These are phyloP conservation scores for Polypterus bichir DNA, from an alignment of 2,113 vertebrate genomes.

Conservation along the genomic window DNA sequence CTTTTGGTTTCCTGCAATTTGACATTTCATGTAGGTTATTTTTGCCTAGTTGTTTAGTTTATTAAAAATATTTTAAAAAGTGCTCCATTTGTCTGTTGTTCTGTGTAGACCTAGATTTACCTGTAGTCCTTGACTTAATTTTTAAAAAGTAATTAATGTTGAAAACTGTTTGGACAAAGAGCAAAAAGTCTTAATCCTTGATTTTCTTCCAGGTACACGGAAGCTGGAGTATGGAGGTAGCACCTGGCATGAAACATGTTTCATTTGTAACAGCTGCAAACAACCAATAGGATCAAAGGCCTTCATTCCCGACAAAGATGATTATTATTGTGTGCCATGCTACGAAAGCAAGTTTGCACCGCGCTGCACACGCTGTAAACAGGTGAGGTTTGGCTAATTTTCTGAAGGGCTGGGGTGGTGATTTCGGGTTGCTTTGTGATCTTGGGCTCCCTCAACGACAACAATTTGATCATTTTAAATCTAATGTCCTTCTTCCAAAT, in stretches of 20 bases:
- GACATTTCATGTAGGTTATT: no score
- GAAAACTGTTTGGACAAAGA: no score
- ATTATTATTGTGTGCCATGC: conserved; percentile 92
- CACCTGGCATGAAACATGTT: conserved; percentile 93
- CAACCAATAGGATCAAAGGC: conserved; percentile 93
- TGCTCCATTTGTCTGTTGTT: no score
- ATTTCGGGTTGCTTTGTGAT: not conserved
- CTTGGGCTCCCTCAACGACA: not conserved
- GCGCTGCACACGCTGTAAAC: conserved; percentile 91
- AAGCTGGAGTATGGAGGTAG: conserved; percentile 90
- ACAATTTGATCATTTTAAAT: not conserved
- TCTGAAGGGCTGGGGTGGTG: not conserved
- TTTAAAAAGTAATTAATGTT: no score
- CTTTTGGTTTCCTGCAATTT: no score
- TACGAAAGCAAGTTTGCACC: conserved; percentile 96
- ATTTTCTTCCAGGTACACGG: conserved; percentile 60
- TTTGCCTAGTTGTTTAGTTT: no score
- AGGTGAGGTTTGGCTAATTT: conserved; percentile 43
- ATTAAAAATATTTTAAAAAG: no score
- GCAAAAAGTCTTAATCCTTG: no score
- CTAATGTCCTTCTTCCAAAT: not conserved
- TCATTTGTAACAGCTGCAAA: conserved; percentile 88
- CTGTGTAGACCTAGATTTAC: no score
- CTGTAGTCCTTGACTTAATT: no score
- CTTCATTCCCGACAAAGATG: conserved; percentile 91